Conservation (phyloP, 2,797 vertebrate species). For the Pelobates cultripes region DNA sequence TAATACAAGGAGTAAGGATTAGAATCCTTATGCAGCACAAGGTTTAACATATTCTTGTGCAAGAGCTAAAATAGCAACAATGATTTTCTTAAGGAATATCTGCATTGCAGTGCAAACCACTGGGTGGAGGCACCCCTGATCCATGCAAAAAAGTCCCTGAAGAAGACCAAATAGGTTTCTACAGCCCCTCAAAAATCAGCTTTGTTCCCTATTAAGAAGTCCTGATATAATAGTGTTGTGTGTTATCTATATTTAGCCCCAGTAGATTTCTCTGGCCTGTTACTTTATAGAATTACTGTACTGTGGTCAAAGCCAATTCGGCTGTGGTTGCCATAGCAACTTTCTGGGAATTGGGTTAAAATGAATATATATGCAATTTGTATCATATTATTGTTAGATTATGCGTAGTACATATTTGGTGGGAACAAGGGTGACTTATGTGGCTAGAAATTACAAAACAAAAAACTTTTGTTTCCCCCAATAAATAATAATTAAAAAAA, state of each 20-base stretch:
- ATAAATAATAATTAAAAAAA: neutral
- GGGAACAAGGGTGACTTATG: neutral
- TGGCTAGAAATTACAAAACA: neutral
- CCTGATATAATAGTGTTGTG: neutral
- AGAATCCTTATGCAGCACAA: too few species aligned
- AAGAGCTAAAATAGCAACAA: too few species aligned
- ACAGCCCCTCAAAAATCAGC: neutral
- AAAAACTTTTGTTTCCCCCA: too few species aligned
- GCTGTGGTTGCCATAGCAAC: neutral
- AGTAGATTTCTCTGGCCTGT: neutral
- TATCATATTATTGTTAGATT: slow-evolving; percentile 3
- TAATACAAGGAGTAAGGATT: too few species aligned
- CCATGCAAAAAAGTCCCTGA: neutral
- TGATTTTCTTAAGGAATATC: neutral
- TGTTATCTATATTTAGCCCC: neutral
- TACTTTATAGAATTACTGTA: neutral
- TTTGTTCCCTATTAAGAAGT: neutral
- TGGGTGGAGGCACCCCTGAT: neutral
- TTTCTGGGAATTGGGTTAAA: neutral
- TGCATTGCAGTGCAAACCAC: neutral
- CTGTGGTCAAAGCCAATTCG: neutral
- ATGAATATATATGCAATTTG: neutral
- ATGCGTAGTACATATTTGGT: neutral
- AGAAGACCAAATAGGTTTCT: neutral
- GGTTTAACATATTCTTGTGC: too few species aligned